phyloP scores from a whole-genome alignment of 1,140 invertebrate genomes.

The Meloidogyne exigua region DNA sequence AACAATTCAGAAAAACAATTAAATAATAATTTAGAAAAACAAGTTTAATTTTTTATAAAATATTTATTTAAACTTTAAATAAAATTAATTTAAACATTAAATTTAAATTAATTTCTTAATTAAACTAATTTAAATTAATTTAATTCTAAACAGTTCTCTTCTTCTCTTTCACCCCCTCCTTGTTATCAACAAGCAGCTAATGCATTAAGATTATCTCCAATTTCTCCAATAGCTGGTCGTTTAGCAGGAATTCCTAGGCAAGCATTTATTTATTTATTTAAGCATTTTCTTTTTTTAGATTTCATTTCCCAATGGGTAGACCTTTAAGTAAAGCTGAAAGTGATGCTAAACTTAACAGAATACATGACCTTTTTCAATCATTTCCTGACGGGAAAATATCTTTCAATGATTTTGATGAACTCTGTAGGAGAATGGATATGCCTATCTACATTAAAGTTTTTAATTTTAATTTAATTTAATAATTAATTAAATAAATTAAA shows the following conservation, averaged over 20 bases:
- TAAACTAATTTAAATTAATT: no score
- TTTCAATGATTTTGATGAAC: constrained; percentile 37
- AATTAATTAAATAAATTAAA: no score
- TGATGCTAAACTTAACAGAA: constrained; percentile 30
- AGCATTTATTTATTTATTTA: constrained; percentile 10
- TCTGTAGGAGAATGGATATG: constrained; percentile 39
- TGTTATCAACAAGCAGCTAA: not conserved
- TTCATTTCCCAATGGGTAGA: constrained; percentile 44
- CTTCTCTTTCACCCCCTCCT: not conserved
- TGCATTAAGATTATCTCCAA: not conserved
- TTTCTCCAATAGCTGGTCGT: constrained; percentile 4
- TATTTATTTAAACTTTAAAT: no score
- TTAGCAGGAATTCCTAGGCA: constrained; percentile 7
- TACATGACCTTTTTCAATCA: constrained; percentile 25
- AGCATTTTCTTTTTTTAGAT: constrained; percentile 26
- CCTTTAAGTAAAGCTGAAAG: constrained; percentile 43
- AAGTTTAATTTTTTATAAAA: not conserved
- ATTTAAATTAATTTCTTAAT: not conserved
- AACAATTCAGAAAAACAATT: not conserved
- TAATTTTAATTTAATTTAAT: not conserved
- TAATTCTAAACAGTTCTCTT: not conserved
- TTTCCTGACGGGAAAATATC: constrained; percentile 26
- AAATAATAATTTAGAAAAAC: constrained; percentile 4
- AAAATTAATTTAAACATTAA: no score
- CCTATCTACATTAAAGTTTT: constrained; percentile 42